phyloP scores from a whole-genome alignment of 2,888 invertebrate genomes.

The Hypsopygia costalis region DNA sequence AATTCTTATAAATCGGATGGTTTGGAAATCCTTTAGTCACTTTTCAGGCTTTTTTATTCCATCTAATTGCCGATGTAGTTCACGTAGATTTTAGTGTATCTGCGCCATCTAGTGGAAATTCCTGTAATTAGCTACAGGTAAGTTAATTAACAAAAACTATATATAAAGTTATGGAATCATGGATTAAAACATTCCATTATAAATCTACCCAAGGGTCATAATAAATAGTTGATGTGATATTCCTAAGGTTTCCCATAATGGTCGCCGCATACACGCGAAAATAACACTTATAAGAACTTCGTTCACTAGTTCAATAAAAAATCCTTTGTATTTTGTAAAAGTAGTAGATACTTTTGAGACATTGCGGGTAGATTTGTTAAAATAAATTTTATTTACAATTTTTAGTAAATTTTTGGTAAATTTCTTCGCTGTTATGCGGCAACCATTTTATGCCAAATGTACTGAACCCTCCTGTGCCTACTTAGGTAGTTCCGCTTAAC shows the following conservation, averaged over 20 bases:
- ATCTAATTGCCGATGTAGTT: too few species aligned
- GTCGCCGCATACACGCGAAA: neutral
- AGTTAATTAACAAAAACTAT: too few species aligned
- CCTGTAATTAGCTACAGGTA: too few species aligned
- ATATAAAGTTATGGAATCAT: conserved; percentile 17
- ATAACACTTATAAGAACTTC: neutral
- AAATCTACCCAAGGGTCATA: conserved; percentile 46
- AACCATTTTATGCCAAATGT: conserved; percentile 70
- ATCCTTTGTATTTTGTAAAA: neutral
- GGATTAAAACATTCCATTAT: conserved; percentile 54
- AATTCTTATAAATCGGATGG: too few species aligned
- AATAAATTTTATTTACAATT: too few species aligned
- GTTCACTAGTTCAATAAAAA: neutral
- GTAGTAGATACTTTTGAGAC: too few species aligned
- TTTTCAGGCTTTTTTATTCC: too few species aligned
- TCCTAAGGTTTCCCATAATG: conserved; percentile 56
- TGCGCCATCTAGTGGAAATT: conserved; percentile 7
- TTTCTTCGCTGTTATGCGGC: conserved; percentile 3
- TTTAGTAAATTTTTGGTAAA: too few species aligned
- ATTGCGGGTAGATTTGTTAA: too few species aligned
- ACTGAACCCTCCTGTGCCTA: conserved; percentile 80
- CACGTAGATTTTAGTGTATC: too few species aligned
- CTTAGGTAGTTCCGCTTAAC: conserved; percentile 55
- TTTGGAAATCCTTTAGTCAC: too few species aligned
- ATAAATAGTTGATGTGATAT: conserved; percentile 70